Evolutionary conservation across 2,113 vertebrate species (phyloP).

Genomic region (Anguilla rostrata): DNA sequence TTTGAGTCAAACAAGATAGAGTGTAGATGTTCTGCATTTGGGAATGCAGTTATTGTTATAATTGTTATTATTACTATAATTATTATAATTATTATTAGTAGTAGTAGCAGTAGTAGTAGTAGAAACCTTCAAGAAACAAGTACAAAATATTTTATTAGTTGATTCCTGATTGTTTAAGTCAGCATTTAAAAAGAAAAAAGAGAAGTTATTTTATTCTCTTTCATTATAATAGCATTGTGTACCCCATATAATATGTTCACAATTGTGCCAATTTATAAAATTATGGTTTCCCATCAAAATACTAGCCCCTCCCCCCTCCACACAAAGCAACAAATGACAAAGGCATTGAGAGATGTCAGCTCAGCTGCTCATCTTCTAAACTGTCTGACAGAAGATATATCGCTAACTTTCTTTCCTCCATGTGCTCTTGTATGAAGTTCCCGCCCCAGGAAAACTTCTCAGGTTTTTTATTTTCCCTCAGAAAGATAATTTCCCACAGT

Average conservation of each 20-base stretch:
- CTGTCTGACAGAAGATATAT: slow-evolving; percentile 38
- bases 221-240: no score
- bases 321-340: slow-evolving; percentile 13
- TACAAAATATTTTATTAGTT: background rate
- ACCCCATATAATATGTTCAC: no score
- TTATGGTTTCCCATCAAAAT: background rate
- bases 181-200: background rate
- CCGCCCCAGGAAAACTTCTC: slow-evolving; percentile 27
- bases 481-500: slow-evolving; percentile 23
- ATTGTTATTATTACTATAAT: no score
- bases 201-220: background rate
- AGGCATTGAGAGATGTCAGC: slow-evolving; percentile 29
- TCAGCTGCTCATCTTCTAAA: slow-evolving; percentile 30
- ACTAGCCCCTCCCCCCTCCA: background rate
- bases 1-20: background rate
- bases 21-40: no score
- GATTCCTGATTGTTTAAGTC: background rate
- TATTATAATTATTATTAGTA: background rate
- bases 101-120: background rate
- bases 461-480: slow-evolving; percentile 16
- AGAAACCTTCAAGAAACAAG: background rate
- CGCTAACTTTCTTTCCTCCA: slow-evolving; percentile 11
- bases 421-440: slow-evolving; percentile 27
- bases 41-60: no score
- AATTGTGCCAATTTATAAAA: background rate